Conservation (phyloP, 2,797 vertebrate genomes). For the Crypturellus tataupa region DNA sequence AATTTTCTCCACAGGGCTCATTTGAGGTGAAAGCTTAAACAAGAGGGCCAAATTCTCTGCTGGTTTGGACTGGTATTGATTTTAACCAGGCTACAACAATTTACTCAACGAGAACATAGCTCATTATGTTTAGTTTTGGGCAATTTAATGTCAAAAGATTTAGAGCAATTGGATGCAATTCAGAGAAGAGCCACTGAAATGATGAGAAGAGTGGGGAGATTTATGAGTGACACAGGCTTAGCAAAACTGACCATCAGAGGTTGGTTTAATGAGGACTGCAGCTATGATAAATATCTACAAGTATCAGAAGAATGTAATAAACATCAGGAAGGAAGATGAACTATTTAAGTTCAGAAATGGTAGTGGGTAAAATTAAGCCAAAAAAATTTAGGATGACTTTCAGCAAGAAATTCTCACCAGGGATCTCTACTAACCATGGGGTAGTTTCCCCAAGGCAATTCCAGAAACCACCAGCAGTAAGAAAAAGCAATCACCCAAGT, state of each 20-base stretch:
- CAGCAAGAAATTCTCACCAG: background rate
- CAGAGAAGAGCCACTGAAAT: conserved; percentile 1
- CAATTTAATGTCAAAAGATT: background rate
- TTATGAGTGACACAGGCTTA: background rate
- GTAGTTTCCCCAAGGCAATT: background rate
- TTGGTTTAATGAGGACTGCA: background rate
- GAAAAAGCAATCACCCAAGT: background rate
- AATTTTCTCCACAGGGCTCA: background rate
- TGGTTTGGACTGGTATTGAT: conserved; percentile 35
- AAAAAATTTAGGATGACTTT: background rate
- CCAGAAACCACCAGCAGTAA: background rate
- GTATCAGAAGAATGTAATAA: background rate
- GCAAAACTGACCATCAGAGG: background rate
- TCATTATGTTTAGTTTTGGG: background rate
- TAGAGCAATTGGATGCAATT: background rate
- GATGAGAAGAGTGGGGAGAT: background rate
- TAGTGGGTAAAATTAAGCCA: background rate
- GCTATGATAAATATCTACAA: background rate
- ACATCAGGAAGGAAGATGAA: background rate
- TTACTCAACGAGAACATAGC: background rate
- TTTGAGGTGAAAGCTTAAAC: background rate
- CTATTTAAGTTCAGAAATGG: background rate
- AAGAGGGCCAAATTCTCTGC: background rate
- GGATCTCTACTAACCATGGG: background rate
- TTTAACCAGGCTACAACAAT: conserved; percentile 7